A percentile compares a stretch with the other conserved stretches of the same genome.
Evolutionary conservation across 2,113 vertebrate species (phyloP).

Genomic region (Agapornis roseicollis): DNA sequence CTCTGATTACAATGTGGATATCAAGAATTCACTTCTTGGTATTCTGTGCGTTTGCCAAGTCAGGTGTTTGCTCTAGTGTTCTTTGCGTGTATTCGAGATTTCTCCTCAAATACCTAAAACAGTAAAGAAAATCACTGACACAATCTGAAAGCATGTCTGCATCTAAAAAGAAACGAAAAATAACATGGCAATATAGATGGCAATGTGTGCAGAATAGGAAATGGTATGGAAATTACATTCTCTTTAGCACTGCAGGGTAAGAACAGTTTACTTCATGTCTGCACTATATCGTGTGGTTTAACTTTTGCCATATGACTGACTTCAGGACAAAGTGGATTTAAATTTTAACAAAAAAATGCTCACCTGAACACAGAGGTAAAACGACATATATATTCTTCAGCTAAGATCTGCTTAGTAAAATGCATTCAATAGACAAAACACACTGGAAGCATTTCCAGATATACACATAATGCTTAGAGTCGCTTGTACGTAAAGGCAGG

Average conservation of each 20-base stretch:
- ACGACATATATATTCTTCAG: rapidly evolving
- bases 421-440: background rate
- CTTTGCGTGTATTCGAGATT: background rate
- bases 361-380: background rate
- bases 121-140: background rate
- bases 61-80: slow-evolving; percentile 14
- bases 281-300: rapidly evolving
- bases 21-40: slow-evolving; percentile 50
- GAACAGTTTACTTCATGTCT: background rate
- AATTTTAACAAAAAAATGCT: background rate
- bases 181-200: background rate
- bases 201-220: background rate
- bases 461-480: background rate
- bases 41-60: slow-evolving; percentile 39
- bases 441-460: background rate
- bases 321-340: background rate
- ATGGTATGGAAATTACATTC: background rate
- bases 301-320: background rate
- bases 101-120: slow-evolving; percentile 52
- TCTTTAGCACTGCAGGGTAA: background rate
- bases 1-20: slow-evolving; percentile 57
- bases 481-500: background rate
- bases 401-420: background rate
- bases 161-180: background rate
- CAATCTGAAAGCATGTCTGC: background rate